phyloP scores from a whole-genome alignment of 2,113 vertebrate genomes.

The Pelodiscus sinensis region DNA sequence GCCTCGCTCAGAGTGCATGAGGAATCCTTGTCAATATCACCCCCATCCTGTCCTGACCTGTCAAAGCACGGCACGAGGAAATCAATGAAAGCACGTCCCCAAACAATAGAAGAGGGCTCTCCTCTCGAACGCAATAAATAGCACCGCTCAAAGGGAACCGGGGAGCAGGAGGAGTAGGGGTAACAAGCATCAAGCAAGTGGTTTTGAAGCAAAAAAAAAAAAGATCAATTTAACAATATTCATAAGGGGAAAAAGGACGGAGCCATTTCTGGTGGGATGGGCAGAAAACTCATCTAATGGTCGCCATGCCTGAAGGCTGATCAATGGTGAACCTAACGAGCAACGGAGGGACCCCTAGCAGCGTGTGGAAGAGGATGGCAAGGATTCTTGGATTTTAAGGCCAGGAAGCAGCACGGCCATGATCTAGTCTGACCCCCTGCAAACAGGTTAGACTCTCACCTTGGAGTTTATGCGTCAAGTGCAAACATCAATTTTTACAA shows the following conservation, averaged over 20 bases:
- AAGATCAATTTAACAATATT: fast-evolving
- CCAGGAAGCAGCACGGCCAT: background rate
- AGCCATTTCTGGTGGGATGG: background rate
- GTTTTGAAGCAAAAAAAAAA: background rate
- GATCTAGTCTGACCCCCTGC: background rate
- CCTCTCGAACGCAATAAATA: background rate
- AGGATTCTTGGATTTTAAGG: background rate
- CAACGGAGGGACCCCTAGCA: background rate
- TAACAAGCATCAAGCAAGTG: background rate
- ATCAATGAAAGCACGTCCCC: conserved; percentile 27
- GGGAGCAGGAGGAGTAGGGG: background rate
- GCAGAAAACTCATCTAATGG: background rate
- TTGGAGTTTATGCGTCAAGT: background rate
- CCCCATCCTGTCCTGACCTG: conserved; percentile 20
- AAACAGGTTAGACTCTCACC: background rate
- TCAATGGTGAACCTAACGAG: background rate
- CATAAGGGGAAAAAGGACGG: background rate
- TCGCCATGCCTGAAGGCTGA: background rate
- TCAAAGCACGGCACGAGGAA: conserved; percentile 5
- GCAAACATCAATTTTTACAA: too few relatives aligned
- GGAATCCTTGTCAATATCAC: background rate
- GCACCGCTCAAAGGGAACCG: background rate
- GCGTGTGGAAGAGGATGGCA: background rate
- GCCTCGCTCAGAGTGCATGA: conserved; percentile 4
- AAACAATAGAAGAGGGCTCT: background rate